These are phyloP conservation scores for Volucella bombylans DNA, from an alignment of 2,888 invertebrate genomes.

Conservation along the genomic window DNA sequence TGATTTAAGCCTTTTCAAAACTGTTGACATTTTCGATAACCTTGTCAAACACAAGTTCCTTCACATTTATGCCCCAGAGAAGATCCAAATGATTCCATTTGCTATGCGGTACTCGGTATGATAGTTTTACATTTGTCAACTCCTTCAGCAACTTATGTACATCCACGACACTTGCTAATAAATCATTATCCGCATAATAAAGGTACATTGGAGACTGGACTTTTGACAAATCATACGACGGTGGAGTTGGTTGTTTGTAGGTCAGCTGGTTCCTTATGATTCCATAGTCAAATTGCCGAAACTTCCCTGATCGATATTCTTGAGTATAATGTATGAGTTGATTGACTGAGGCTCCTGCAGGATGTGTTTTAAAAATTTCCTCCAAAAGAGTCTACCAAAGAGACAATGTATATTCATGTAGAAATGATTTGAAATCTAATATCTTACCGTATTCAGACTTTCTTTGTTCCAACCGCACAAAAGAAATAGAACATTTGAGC, in stretches of 20 bases:
- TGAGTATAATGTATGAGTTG: constrained; percentile 81
- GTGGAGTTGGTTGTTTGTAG: constrained; percentile 79
- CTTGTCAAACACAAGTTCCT: constrained; percentile 83
- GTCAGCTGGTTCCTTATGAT: constrained; percentile 77
- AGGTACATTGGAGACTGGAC: constrained; percentile 82
- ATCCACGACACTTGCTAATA: constrained; percentile 84
- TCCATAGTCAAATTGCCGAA: constrained; percentile 80
- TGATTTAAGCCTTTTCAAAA: neutral
- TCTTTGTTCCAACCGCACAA: constrained; percentile 80
- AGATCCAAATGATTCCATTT: constrained; percentile 87
- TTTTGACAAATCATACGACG: constrained; percentile 82
- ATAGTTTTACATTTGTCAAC: constrained; percentile 82
- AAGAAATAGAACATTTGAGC: constrained; percentile 80
- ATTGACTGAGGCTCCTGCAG: constrained; percentile 80
- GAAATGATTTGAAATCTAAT: neutral
- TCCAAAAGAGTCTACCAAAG: constrained; percentile 78
- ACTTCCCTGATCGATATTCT: constrained; percentile 79
- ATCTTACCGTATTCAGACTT: constrained; percentile 78
- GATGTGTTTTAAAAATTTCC: constrained; percentile 80
- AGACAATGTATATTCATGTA: neutral
- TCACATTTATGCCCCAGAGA: constrained; percentile 85
- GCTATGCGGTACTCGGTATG: constrained; percentile 81
- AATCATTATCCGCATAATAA: constrained; percentile 85
- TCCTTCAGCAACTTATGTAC: constrained; percentile 82
- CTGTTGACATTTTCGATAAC: constrained; percentile 42